phyloP scores from a whole-genome alignment of 2,797 vertebrate species.

The Chrysolophus pictus region DNA sequence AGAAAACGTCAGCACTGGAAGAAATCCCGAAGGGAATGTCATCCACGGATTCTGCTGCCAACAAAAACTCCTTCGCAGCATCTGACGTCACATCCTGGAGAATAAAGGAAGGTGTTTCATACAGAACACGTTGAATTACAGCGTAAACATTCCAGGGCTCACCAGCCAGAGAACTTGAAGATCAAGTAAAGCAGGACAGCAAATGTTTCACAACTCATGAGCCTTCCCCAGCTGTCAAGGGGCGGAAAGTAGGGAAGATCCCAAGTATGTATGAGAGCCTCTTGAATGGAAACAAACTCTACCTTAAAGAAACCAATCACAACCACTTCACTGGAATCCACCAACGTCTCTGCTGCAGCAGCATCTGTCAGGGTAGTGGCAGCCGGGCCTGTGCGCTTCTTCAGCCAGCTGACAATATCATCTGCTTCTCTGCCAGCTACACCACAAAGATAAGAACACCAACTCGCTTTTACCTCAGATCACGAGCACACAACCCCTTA shows the following conservation, averaged over 20 bases:
- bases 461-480: accelerated
- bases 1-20: conserved; percentile 83
- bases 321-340: conserved; percentile 90
- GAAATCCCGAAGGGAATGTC: conserved; percentile 92
- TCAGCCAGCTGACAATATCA: conserved; percentile 94
- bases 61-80: conserved; percentile 86
- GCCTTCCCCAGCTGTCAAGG: background rate
- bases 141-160: background rate
- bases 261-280: accelerated
- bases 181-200: conserved; percentile 9
- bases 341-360: conserved; percentile 82
- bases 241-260: background rate
- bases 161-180: conserved; percentile 14
- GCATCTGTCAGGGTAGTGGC: conserved; percentile 81
- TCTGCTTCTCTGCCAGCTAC: conserved; percentile 94
- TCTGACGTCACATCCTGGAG: conserved; percentile 85
- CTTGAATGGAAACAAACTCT: background rate
- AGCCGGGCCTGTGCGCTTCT: conserved; percentile 93
- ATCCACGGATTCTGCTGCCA: conserved; percentile 90
- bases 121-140: background rate
- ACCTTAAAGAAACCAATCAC: conserved; percentile 99
- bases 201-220: background rate
- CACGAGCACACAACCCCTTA: background rate
- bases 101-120: background rate
- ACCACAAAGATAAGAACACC: background rate